phyloP scores from a whole-genome alignment of 2,113 vertebrate species.

The Macroglossus sobrinus region DNA sequence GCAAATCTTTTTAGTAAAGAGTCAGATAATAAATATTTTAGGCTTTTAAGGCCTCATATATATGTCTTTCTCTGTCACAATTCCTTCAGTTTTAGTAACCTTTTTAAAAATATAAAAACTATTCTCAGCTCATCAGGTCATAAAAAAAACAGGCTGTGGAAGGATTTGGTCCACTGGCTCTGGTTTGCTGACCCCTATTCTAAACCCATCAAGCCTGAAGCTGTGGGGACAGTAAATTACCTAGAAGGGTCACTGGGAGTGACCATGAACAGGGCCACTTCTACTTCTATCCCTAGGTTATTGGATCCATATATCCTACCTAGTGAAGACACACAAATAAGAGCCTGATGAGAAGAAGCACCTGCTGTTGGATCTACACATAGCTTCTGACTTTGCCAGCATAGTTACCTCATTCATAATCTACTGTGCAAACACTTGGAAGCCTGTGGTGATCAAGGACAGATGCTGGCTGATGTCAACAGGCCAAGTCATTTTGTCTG shows the following conservation, averaged over 20 bases:
- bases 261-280: neutral
- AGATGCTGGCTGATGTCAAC: neutral
- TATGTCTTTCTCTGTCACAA: neutral
- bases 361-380: neutral
- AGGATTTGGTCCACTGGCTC: neutral
- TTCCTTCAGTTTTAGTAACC: neutral
- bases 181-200: neutral
- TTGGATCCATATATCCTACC: neutral
- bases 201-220: neutral
- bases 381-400: neutral
- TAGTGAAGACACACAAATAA: neutral
- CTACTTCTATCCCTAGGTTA: neutral
- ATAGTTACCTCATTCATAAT: neutral
- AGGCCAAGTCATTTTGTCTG: neutral
- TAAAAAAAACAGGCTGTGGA: neutral
- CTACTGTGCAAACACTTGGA: neutral
- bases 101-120: neutral
- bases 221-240: neutral
- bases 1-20: neutral
- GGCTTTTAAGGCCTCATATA: neutral
- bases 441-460: neutral
- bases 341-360: neutral
- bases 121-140: neutral
- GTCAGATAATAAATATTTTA: neutral
- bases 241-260: neutral